Conservation (phyloP, 2,113 vertebrate genomes). For the human (Homo sapiens) region DNA sequence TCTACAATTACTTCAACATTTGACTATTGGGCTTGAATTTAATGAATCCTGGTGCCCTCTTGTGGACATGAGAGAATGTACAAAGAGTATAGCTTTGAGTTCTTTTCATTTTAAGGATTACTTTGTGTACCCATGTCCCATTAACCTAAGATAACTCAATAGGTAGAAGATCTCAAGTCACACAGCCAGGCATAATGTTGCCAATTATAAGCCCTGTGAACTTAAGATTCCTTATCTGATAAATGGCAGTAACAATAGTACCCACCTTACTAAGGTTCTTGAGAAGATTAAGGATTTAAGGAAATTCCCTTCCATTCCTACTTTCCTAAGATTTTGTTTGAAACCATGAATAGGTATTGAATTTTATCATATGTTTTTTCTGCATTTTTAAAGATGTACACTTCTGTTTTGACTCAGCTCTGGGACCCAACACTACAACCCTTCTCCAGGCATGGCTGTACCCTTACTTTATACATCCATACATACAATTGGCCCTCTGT, state of each 20-base stretch:
- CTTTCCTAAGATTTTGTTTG: constrained; percentile 23
- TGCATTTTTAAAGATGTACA: background rate
- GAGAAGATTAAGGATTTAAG: background rate
- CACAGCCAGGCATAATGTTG: background rate
- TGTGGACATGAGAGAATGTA: background rate
- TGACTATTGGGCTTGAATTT: background rate
- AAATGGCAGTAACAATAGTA: background rate
- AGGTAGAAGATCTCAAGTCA: background rate
- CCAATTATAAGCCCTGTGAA: background rate
- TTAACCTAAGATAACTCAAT: background rate
- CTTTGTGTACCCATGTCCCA: background rate
- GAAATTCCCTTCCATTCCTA: background rate
- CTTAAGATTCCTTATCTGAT: background rate
- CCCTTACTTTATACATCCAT: background rate
- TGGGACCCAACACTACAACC: background rate
- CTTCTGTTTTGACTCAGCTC: background rate
- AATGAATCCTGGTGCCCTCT: constrained; percentile 19
- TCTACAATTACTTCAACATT: background rate
- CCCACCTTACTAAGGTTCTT: background rate
- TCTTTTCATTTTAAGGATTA: background rate
- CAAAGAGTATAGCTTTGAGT: background rate
- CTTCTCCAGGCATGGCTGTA: background rate
- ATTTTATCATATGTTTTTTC: background rate
- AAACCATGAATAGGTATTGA: background rate
- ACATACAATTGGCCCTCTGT: background rate